Percentiles rank a stretch among this genome's conserved stretches.
Evolutionary conservation across 2,888 invertebrate species (phyloP).

Genomic region (Xestobium rufovillosum): DNA sequence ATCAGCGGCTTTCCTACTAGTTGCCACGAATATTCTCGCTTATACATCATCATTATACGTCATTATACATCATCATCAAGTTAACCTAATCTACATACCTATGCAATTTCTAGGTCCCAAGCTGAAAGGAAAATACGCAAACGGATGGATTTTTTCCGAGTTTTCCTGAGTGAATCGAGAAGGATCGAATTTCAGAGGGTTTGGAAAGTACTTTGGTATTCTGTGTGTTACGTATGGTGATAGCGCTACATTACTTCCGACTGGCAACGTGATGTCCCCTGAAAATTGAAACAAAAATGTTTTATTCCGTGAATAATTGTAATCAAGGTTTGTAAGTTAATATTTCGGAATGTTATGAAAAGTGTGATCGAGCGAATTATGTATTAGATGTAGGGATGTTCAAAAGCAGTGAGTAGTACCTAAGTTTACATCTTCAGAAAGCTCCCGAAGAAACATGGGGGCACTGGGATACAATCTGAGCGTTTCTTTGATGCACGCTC

Average conservation of each 20-base stretch:
- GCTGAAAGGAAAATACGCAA: conserved; percentile 53
- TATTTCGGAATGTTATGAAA: too few species aligned
- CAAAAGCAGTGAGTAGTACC: too few species aligned
- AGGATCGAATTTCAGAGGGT: conserved; percentile 51
- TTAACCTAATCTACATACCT: too few species aligned
- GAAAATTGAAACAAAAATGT: too few species aligned
- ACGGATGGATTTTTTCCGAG: conserved; percentile 47
- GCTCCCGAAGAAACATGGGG: conserved; percentile 53
- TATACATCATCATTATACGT: too few species aligned
- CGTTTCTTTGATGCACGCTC: conserved; percentile 63
- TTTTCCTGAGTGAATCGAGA: conserved; percentile 50
- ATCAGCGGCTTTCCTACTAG: too few species aligned
- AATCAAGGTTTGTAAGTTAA: too few species aligned
- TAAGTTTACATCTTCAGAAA: conserved; percentile 50
- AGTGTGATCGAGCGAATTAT: too few species aligned
- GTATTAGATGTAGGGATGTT: too few species aligned
- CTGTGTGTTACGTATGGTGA: conserved; percentile 51
- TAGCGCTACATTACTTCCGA: conserved; percentile 49
- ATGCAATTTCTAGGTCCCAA: conserved; percentile 52
- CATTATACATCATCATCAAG: too few species aligned
- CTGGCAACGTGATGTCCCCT: conserved; percentile 46
- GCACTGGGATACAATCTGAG: conserved; percentile 61
- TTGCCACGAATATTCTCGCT: too few species aligned
- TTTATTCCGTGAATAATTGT: too few species aligned
- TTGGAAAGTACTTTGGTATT: conserved; percentile 48